Evolutionary conservation across 2,888 invertebrate species (phyloP), one percentile per base, ranked within the genome.

Genomic region (Sericinus montela): DNA sequence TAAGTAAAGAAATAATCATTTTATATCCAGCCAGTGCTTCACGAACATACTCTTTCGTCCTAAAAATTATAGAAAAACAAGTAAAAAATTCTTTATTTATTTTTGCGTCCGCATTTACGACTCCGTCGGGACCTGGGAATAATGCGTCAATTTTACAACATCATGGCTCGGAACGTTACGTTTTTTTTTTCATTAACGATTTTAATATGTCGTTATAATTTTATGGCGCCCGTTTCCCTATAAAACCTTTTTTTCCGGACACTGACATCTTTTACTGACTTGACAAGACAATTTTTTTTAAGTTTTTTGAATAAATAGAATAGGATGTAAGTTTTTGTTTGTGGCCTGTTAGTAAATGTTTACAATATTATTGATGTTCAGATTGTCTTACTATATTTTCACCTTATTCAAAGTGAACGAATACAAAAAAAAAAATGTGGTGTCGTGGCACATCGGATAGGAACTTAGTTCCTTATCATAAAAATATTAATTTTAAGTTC

Each of bases 91-190:
- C 48, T 62, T 45, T 36, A 48, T 54, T 49, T 62, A 58, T 69
- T n/a, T 69, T 63, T 62, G 58, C 56, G 60, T 60, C 63, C 61
- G 57, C 39, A 52, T 61, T 77, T 76, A 77, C 59, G 63, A 60
- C 51, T 40, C 54, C 45, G 32, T 48, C 36, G 61, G 57, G 62
- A 55, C 54, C 59, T 56, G 51, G 59, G 30, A 39, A 63, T 65
- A 72, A 70, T 70, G 73, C 65, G 71, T 65, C 69, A 65, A 69
- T 67, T 75, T 79, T 78, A 77, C 75, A 63, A 63, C 67, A 32
- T 36, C 41, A 36, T 11, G 36, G 28, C 16, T 38, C 32, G 28
- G 9, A 49, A 49, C 44, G 35, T 39, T 74, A 75, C 72, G 67
- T 58, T 58, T 49, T n/a, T n/a, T n/a, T n/a, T 19, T 44, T 44